These are phyloP conservation scores for Aphodius sticticus DNA, from an alignment of 2,888 invertebrate species.

Conservation along the genomic window DNA sequence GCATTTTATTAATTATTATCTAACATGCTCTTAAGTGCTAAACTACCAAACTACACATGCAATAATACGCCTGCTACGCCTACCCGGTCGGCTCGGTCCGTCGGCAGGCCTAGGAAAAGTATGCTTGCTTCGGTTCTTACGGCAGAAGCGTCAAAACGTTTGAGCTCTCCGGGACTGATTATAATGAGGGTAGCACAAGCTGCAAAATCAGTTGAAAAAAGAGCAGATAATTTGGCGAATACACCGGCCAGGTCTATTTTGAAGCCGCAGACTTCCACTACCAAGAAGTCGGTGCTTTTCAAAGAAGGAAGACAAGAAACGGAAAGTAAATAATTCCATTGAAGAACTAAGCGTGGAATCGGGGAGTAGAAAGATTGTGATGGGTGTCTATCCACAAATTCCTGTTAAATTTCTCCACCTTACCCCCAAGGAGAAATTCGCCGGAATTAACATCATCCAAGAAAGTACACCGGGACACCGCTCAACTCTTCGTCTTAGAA, in stretches of 20 bases:
- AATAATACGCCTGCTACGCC: neutral
- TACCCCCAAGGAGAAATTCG: no score
- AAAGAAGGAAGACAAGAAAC: constrained; percentile 32
- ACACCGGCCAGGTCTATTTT: constrained; percentile 36
- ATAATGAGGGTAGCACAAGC: constrained; percentile 49
- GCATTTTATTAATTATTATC: no score
- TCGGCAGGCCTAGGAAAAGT: constrained; percentile 21
- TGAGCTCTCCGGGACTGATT: constrained; percentile 49
- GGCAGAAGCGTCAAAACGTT: constrained; percentile 25
- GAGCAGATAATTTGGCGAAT: constrained; percentile 22
- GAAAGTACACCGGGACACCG: no score
- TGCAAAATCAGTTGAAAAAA: constrained; percentile 42
- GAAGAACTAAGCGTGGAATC: no score
- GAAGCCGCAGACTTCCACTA: constrained; percentile 27
- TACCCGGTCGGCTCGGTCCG: neutral
- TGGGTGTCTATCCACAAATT: no score
- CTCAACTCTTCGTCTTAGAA: no score
- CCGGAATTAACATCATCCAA: no score
- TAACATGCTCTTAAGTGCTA: no score
- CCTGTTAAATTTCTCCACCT: no score
- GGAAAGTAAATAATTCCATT: no score
- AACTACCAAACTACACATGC: no score
- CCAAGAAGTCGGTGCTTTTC: constrained; percentile 37
- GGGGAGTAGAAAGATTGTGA: no score
- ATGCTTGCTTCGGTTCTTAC: constrained; percentile 25